Evolutionary conservation across 2,113 vertebrate genomes (phyloP).

Genomic region (Ahaetulla prasina): DNA sequence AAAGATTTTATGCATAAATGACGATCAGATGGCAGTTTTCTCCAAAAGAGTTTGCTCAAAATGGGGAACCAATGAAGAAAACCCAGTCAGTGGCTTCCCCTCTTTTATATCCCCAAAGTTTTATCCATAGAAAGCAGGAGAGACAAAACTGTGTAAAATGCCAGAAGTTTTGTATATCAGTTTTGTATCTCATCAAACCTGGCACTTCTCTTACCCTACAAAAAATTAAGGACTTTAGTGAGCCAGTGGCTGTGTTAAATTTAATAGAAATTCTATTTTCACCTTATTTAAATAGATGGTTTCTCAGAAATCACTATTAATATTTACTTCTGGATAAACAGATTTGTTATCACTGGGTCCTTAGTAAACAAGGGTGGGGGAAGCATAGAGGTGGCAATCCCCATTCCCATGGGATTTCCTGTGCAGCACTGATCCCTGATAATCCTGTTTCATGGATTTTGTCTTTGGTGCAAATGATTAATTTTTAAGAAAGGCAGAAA

Average conservation of each 20-base stretch:
- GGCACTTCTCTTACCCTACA: neutral
- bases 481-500: neutral
- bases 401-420: too few relatives aligned
- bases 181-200: neutral
- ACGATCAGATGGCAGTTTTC: neutral
- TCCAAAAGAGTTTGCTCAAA: neutral
- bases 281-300: neutral
- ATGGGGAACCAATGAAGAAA: neutral
- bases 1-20: neutral
- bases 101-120: neutral
- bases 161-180: neutral
- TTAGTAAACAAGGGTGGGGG: neutral
- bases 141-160: neutral
- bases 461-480: neutral
- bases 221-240: neutral
- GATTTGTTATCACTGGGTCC: neutral
- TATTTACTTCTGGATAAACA: neutral
- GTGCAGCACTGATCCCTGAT: neutral
- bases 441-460: neutral
- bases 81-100: neutral
- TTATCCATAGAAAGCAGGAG: neutral
- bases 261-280: neutral
- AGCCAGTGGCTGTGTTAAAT: neutral
- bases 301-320: neutral
- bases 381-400: too few relatives aligned